These are phyloP conservation scores for Himalopsyche japonica DNA, from an alignment of 2,888 invertebrate species.

Conservation along the genomic window DNA sequence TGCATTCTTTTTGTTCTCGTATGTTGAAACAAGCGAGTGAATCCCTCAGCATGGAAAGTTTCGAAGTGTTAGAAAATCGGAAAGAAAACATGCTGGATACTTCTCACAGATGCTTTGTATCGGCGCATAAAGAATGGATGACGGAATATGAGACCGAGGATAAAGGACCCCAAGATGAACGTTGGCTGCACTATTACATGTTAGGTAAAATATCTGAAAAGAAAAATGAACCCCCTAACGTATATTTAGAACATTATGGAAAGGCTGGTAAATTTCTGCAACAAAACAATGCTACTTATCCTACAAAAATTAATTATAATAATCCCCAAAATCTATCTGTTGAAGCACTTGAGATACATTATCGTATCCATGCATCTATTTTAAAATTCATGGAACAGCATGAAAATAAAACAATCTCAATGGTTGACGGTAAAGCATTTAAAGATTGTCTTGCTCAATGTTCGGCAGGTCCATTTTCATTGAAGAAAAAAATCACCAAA, in stretches of 20 bases:
- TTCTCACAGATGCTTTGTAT: conserved; percentile 77
- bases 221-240: conserved; percentile 70
- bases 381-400: conserved; percentile 82
- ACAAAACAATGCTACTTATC: conserved; percentile 82
- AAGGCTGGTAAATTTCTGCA: conserved; percentile 77
- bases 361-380: conserved; percentile 86
- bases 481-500: conserved; percentile 49
- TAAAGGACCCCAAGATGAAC: conserved; percentile 73
- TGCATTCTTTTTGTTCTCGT: conserved; percentile 88
- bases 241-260: conserved; percentile 79
- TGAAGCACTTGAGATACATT: conserved; percentile 85
- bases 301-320: conserved; percentile 82
- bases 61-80: conserved; percentile 73
- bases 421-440: conserved; percentile 64
- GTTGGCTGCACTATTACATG: conserved; percentile 94
- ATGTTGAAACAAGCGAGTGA: conserved; percentile 80
- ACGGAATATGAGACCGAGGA: conserved; percentile 58
- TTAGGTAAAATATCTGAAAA: conserved; percentile 95
- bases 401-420: conserved; percentile 69
- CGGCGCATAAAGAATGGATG: conserved; percentile 66
- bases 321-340: conserved; percentile 82
- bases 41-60: conserved; percentile 73
- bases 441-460: conserved; percentile 60
- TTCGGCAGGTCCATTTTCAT: conserved; percentile 52
- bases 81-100: conserved; percentile 79